These are phyloP conservation scores for Epinotia demarniana DNA, from an alignment of 2,888 invertebrate species.

Conservation along the genomic window DNA sequence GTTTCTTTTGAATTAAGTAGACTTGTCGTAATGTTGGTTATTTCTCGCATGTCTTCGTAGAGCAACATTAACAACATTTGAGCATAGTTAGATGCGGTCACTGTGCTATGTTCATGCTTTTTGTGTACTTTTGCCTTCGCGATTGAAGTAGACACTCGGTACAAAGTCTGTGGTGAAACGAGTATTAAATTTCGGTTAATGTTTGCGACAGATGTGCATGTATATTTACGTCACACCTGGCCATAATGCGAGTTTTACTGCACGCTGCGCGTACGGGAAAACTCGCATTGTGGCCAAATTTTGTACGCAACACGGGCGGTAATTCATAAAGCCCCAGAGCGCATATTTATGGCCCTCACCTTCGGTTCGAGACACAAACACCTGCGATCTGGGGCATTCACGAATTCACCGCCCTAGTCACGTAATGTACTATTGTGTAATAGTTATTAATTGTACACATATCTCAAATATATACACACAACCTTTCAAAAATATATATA, in stretches of 20 bases:
- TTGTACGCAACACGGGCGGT: too few species aligned
- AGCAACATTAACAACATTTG: constrained; percentile 9
- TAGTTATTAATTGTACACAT: neutral
- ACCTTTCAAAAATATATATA: too few species aligned
- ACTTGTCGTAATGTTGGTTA: neutral
- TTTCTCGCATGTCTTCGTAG: neutral
- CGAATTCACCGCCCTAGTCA: too few species aligned
- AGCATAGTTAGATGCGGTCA: neutral
- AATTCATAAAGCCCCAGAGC: too few species aligned
- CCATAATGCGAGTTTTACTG: too few species aligned
- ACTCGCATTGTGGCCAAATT: too few species aligned
- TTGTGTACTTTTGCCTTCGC: constrained; percentile 21
- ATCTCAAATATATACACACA: neutral
- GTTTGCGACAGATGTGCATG: neutral
- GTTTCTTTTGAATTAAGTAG: neutral
- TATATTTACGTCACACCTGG: too few species aligned
- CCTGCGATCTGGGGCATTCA: too few species aligned
- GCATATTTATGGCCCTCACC: too few species aligned
- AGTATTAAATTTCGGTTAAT: constrained; percentile 17
- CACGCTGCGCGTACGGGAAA: too few species aligned
- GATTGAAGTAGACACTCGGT: neutral
- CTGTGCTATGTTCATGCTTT: neutral
- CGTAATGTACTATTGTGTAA: too few species aligned
- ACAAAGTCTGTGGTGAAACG: constrained; percentile 13
- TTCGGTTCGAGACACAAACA: too few species aligned